phyloP scores from a whole-genome alignment of 2,113 vertebrate species.

The Helogale parvula region DNA sequence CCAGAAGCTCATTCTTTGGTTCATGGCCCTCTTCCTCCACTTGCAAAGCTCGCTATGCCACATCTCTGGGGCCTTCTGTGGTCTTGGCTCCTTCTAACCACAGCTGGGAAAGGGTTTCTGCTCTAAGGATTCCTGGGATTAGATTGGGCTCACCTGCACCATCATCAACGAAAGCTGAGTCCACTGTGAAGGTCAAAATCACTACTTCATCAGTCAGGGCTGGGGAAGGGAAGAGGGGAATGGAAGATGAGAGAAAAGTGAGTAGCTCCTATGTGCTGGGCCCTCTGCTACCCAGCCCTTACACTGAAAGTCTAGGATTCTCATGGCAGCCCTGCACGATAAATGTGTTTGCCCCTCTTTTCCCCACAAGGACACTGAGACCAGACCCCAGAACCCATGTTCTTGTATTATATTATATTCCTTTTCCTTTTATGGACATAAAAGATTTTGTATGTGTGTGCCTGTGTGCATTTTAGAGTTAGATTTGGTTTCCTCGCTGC shows the following conservation, averaged over 20 bases:
- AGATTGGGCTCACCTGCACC: background rate
- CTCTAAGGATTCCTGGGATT: background rate
- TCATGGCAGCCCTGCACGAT: rapidly evolving
- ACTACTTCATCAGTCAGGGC: background rate
- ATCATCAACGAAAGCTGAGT: background rate
- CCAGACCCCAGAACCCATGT: background rate
- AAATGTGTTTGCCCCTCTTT: background rate
- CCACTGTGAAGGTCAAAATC: background rate
- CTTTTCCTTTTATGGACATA: background rate
- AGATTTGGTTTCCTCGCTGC: background rate
- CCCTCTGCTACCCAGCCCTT: background rate
- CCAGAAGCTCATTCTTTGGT: background rate
- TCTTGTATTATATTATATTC: background rate
- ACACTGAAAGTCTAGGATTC: rapidly evolving
- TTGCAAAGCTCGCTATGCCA: background rate
- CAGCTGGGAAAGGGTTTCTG: background rate
- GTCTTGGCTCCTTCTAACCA: background rate
- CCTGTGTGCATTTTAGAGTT: background rate
- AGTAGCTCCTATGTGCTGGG: background rate
- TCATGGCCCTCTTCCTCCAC: background rate
- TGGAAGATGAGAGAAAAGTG: background rate
- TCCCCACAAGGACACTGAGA: background rate
- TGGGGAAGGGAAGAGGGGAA: background rate
- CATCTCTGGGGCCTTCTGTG: background rate
- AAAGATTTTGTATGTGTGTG: background rate